Conservation (phyloP, 2,797 vertebrate genomes). For the Mastacembelus armatus region DNA sequence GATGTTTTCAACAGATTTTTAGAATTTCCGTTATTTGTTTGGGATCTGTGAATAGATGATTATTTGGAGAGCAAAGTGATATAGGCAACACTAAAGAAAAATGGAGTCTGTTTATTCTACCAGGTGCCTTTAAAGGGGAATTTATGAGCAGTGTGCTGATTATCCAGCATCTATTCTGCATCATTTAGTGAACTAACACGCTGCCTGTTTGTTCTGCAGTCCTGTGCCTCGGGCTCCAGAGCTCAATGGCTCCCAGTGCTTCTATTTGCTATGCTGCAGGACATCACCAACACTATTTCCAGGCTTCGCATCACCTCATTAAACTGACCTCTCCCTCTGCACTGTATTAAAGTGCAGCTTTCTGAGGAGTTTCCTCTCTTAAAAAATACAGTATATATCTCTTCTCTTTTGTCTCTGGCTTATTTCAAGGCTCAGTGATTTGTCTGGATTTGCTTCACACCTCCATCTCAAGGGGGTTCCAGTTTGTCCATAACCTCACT, state of each 20-base stretch:
- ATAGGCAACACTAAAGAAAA: slow-evolving; percentile 11
- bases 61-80: slow-evolving; percentile 3
- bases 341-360: slow-evolving; percentile 49
- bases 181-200: slow-evolving; percentile 70
- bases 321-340: slow-evolving; percentile 68
- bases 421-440: slow-evolving; percentile 62
- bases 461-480: slow-evolving; percentile 56
- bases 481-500: slow-evolving; percentile 62
- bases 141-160: slow-evolving; percentile 59
- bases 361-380: slow-evolving; percentile 32
- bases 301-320: slow-evolving; percentile 73
- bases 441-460: slow-evolving; percentile 64
- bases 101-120: slow-evolving; percentile 21
- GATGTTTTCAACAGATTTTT: slow-evolving; percentile 1
- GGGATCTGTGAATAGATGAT: slow-evolving; percentile 7
- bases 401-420: slow-evolving; percentile 39
- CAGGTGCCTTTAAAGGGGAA: slow-evolving; percentile 45
- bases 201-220: slow-evolving; percentile 67
- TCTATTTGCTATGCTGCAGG: slow-evolving; percentile 70
- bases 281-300: slow-evolving; percentile 72
- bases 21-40: not conserved
- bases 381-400: not conserved
- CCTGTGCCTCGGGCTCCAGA: slow-evolving; percentile 51
- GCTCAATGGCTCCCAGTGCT: slow-evolving; percentile 71
- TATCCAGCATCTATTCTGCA: slow-evolving; percentile 68